A percentile compares a stretch with the other conserved stretches of the same genome.
Conservation (phyloP, 1,140 invertebrate genomes). For the Formica selysi region DNA sequence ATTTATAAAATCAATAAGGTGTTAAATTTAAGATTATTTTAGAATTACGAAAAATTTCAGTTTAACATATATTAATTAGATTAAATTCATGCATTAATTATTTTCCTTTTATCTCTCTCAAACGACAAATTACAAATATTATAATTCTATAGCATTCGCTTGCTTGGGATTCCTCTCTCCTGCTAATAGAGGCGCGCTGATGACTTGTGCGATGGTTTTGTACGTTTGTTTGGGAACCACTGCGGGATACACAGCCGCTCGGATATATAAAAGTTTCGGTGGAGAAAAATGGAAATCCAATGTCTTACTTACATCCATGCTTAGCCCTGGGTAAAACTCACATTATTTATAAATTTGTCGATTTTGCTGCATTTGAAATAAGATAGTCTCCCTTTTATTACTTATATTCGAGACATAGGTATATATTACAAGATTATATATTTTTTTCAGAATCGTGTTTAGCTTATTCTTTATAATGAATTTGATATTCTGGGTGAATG, state of each 20-base stretch:
- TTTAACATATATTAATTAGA: not conserved
- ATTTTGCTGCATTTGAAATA: not conserved
- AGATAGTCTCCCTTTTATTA: not conserved
- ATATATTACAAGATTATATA: constrained; percentile 39
- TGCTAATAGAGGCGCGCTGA: constrained; percentile 98
- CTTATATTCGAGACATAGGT: not conserved
- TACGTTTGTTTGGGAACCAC: constrained; percentile 98
- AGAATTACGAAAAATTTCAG: too few relatives aligned
- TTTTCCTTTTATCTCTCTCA: not conserved
- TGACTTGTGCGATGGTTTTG: constrained; percentile 98
- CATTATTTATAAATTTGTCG: not conserved
- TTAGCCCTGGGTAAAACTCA: constrained; percentile 94
- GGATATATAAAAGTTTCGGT: constrained; percentile 99
- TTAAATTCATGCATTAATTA: not conserved
- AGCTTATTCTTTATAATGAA: constrained; percentile 98
- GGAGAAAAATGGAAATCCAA: constrained; percentile 99
- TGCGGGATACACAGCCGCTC: constrained; percentile 97
- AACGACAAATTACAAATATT: constrained; percentile 37
- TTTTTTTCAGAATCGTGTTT: constrained; percentile 94
- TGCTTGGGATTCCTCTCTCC: constrained; percentile 99
- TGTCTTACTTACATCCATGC: constrained; percentile 97
- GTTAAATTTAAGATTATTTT: too few relatives aligned
- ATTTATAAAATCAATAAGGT: not conserved
- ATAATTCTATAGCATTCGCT: constrained; percentile 92
- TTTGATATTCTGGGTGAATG: constrained; percentile 97